These are phyloP conservation scores for Bradysia coprophila DNA, from an alignment of 1,140 invertebrate species.

Conservation along the genomic window DNA sequence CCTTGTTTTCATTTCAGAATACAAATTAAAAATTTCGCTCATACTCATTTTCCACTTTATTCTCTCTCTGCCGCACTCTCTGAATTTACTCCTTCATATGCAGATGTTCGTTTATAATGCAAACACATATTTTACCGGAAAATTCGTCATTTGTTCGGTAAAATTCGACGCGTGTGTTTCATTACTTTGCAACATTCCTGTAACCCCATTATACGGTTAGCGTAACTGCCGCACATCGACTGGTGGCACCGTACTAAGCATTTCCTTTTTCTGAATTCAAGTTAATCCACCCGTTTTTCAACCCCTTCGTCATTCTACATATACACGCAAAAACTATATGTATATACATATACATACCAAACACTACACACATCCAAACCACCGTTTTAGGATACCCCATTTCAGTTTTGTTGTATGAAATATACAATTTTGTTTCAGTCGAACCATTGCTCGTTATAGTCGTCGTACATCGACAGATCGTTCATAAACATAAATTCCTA, in stretches of 20 bases:
- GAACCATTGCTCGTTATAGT: background rate
- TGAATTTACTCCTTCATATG: too few relatives aligned
- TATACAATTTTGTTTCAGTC: background rate
- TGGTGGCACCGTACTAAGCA: too few relatives aligned
- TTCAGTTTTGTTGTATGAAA: background rate
- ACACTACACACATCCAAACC: too few relatives aligned
- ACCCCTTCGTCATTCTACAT: background rate
- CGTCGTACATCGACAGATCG: too few relatives aligned
- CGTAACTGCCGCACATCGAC: too few relatives aligned
- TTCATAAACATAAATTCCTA: too few relatives aligned
- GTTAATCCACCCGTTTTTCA: background rate
- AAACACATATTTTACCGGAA: background rate
- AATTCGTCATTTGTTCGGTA: background rate
- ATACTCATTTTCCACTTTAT: too few relatives aligned
- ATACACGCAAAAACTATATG: background rate
- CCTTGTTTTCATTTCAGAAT: too few relatives aligned
- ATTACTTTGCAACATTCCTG: background rate
- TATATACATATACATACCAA: background rate
- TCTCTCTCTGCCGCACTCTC: too few relatives aligned
- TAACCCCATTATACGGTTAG: background rate
- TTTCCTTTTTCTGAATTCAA: slow-evolving; percentile 1
- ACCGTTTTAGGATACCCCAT: background rate
- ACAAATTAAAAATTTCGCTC: too few relatives aligned
- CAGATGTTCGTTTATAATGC: too few relatives aligned
- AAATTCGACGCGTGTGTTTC: background rate